Percentiles rank a stretch among this genome's conserved stretches.
phyloP scores from a whole-genome alignment of 1,140 invertebrate species.

The Telenomus remus region DNA sequence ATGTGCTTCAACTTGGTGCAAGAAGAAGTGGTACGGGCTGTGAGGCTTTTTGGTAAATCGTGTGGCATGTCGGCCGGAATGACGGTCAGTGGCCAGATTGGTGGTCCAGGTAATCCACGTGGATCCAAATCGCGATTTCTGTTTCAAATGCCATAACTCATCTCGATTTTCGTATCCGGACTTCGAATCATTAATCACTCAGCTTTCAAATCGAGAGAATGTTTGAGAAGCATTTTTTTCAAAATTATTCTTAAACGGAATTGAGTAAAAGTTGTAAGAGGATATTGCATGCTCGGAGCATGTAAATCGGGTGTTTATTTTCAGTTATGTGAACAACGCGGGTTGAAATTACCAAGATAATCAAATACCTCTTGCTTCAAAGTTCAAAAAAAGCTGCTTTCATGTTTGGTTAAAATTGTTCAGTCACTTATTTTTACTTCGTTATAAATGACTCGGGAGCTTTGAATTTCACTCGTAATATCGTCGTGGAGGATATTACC shows the following conservation, averaged over 20 bases:
- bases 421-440: not conserved
- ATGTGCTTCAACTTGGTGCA: slow-evolving; percentile 98
- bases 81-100: slow-evolving; percentile 68
- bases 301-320: no score
- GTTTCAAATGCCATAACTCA: not conserved
- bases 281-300: no score
- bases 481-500: slow-evolving; percentile 23
- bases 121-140: slow-evolving; percentile 31
- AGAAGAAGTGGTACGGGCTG: slow-evolving; percentile 87
- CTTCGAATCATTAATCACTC: not conserved
- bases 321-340: no score
- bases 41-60: slow-evolving; percentile 77
- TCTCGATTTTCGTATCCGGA: not conserved
- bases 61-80: slow-evolving; percentile 70
- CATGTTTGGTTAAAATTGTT: slow-evolving; percentile 23
- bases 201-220: slow-evolving; percentile 15
- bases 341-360: no score
- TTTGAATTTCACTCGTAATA: slow-evolving; percentile 36
- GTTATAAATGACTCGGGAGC: slow-evolving; percentile 34
- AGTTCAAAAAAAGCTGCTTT: slow-evolving; percentile 24
- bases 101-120: slow-evolving; percentile 68
- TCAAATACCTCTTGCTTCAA: slow-evolving; percentile 6
- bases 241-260: no score
- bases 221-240: no score
- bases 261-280: no score